Base-by-base conservation (phyloP, 2,113 vertebrate species). In the Elaphurus davidianus region DNA sequence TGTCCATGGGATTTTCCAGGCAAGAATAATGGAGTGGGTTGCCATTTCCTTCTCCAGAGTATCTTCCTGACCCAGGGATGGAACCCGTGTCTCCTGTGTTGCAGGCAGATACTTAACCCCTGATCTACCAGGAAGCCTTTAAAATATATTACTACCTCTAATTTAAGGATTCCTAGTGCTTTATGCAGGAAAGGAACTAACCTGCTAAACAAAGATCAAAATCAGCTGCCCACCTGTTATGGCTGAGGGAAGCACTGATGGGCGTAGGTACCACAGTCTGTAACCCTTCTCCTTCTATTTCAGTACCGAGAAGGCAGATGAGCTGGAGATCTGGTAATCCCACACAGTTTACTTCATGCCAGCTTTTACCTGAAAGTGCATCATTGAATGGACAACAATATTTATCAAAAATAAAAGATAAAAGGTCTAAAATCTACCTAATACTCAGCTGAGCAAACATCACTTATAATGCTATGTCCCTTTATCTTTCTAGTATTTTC, bases 211-310 rank as follows among this genome's bases (percentile, higher is more conserved):
- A 84, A 94, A 91, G 59, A 76, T 55, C 36, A 8, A 13, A 88
- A 97, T 27, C 88, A 40, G 9, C 27, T 1, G 33, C 96, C 99
- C 97, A 99, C 99, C 99, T 99, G 93, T 98, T 99, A 71, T 99
- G 99, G 98, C 99, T 99, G 90, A 99, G 97, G 0, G 98, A 98
- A 4, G 98, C 97, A 78, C 99, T 99, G 59, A 98, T 98, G 40
- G 99, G 99, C 12, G 99, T 98, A 0, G 99, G 99, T 7, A 99
- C 99, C 96, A 99, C 98, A 13, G 99, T 99, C 86, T 99, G 99
- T 3, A 98, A 3, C 9, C 97, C 96, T 3, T 99, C 99, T 2
- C 98, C 99, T 88, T 99, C 99, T 91, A 98, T 99, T 97, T 99
- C 99, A 47, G 98, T 99, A 1, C 99, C 99, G 0, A 99, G 99